phyloP scores from a whole-genome alignment of 2,113 vertebrate species.

The Hystrix brachyura region DNA sequence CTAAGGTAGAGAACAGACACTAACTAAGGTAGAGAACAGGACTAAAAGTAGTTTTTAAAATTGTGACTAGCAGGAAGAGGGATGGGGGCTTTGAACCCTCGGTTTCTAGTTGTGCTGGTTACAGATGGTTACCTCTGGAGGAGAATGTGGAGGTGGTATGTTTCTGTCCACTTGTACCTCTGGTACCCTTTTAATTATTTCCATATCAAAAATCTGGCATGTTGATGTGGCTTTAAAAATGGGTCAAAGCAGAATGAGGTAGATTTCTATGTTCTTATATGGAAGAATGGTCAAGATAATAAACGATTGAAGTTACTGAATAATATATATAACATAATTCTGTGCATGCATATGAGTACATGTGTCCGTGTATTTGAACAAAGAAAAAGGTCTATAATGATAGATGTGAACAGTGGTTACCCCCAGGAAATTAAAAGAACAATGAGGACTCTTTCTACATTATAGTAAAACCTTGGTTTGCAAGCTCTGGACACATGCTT shows the following conservation, averaged over 20 bases:
- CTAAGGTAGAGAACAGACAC: background rate
- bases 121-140: background rate
- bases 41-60: background rate
- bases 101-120: background rate
- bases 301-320: background rate
- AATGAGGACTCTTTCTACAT: background rate
- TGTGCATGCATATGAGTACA: background rate
- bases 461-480: background rate
- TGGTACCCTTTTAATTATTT: background rate
- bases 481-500: background rate
- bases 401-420: background rate
- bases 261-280: background rate
- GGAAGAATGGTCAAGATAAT: background rate
- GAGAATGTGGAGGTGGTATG: background rate
- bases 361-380: background rate
- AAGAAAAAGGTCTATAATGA: background rate
- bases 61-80: background rate
- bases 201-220: background rate
- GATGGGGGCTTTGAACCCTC: background rate
- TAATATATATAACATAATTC: background rate
- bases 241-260: conserved; percentile 29
- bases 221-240: background rate
- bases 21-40: background rate
- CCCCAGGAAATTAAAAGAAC: background rate
- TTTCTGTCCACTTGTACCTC: background rate